Base-by-base conservation (phyloP, 2,113 vertebrate species). In the Psilopsiagon aurifrons region DNA sequence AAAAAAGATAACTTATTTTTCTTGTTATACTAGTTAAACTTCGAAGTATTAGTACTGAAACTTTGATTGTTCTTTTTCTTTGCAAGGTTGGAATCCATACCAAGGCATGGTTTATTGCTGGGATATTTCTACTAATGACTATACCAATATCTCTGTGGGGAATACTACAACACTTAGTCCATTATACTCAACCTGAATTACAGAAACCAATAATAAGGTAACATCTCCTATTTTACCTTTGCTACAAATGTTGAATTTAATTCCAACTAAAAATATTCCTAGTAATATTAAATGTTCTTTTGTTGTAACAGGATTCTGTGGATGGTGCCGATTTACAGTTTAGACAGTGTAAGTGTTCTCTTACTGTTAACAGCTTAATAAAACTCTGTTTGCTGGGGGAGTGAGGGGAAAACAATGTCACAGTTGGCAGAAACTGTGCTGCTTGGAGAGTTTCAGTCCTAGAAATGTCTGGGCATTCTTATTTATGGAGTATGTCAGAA, bases 311-410 rank as follows among this genome's bases (percentile, higher is more conserved):
- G 99, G 96, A 99, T 99, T 97, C 98, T 99, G 84, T 99, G 99
- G 99, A 99, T 99, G 99, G 99, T 99, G 86, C 99, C 99, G 27
- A 99, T 99, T 97, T 99, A 99, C 98, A 99, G 99, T 96, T 98
- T 99, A 97, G 99, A 99, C 97, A 99, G 99, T 95, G 99, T 99
- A 98, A 99, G 99, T 99, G 27, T 94, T 94, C 70, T 90, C 57
- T 96, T 87, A 43, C 74, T 95, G 54, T 94, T 96, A 60, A 46
- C 57, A 94, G 82, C 46, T 91, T 37, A 24, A 41, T 82, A 44
- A 86, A 54, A 66, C 68, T 62, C 39, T 74, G 6, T 77, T 87
- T 92, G 39, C 52, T 83, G 44, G 71, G 84, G 66, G 57, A 80
- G 9, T 47, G 49, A 78, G 57, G 80, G 41, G 57, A 90, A 49